Base-by-base conservation (phyloP, 2,888 invertebrate genomes). In the Adelphocoris suturalis region DNA sequence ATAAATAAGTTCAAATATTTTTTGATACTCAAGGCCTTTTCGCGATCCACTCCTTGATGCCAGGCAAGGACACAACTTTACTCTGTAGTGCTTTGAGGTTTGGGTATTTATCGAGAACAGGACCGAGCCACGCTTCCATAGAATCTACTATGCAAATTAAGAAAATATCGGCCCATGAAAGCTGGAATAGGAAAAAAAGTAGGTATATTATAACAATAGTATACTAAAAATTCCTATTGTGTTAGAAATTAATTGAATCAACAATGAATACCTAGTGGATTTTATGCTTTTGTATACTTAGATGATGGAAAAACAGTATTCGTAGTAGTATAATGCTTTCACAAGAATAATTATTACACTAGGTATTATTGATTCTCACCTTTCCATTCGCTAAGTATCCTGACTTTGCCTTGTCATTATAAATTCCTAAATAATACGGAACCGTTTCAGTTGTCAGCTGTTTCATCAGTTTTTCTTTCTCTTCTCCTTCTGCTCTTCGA, bases 301-400 rank as follows among this genome's bases (percentile, higher is more conserved):
- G n/a, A n/a, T n/a, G n/a, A n/a, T n/a, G n/a, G n/a, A n/a, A n/a
- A 4, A 37, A 37, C 37, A 37, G 37, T 4, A 37, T 37, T 37
- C 37, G 37, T 37, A 4, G 37, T 37, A 37, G 2, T 37, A 7
- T 4, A 37, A 7, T 7, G 2, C 37, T 37, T 37, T 37, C 55
- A 16, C 5, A 12, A 55, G n/a, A 9, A 47, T 75, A 52, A 27
- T 37, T 19, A 84, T 55, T 52, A 84, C n/a, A 16, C 13, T 55
- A n/a, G 11, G 55, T 52, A 68, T 81, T 68, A 75, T 12, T 9
- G 1, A 89, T 52, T 57, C 92, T 57, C 91, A 94, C 94, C 93
- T 94, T 94, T 91, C 93, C 94, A 92, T 94, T 93, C 91, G 94
- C 95, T 91, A 96, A 94, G 92, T 95, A 94, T 14, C 96, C 96